Conservation (phyloP, 1,140 invertebrate genomes). For the Aphidius ervi region DNA sequence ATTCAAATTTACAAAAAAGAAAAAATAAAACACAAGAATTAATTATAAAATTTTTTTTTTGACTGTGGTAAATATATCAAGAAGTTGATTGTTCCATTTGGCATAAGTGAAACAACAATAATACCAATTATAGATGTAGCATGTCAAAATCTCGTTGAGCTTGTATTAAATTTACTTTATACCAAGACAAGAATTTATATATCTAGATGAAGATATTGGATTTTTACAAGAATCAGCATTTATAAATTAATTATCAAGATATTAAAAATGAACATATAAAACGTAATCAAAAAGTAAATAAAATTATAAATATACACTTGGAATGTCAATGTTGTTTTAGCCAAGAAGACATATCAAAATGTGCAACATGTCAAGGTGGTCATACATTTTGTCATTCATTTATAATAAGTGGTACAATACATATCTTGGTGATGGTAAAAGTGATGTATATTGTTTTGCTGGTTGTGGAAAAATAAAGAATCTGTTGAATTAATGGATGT, state of each 20-base stretch:
- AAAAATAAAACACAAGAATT: no score
- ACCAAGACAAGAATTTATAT: slow-evolving; percentile 23
- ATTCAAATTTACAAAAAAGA: no score
- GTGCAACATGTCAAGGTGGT: slow-evolving; percentile 54
- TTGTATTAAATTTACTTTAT: slow-evolving; percentile 28
- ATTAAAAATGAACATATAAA: slow-evolving; percentile 46
- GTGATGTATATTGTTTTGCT: slow-evolving; percentile 53
- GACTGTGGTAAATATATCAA: no score
- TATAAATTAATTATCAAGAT: slow-evolving; percentile 45
- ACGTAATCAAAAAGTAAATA: slow-evolving; percentile 35
- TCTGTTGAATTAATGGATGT: no score
- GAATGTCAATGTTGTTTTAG: slow-evolving; percentile 60
- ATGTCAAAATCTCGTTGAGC: no score
- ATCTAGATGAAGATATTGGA: slow-evolving; percentile 39
- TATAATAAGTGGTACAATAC: slow-evolving; percentile 52
- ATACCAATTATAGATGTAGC: no score
- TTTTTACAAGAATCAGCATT: slow-evolving; percentile 55
- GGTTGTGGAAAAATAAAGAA: no score
- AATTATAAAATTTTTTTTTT: no score
- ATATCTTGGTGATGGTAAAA: slow-evolving; percentile 55
- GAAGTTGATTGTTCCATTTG: no score
- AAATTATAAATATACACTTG: slow-evolving; percentile 28
- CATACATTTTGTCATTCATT: slow-evolving; percentile 62
- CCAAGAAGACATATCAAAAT: slow-evolving; percentile 60
- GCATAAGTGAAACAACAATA: no score